phyloP scores from a whole-genome alignment of 2,113 vertebrate species.

The Rhinichthys klamathensis region DNA sequence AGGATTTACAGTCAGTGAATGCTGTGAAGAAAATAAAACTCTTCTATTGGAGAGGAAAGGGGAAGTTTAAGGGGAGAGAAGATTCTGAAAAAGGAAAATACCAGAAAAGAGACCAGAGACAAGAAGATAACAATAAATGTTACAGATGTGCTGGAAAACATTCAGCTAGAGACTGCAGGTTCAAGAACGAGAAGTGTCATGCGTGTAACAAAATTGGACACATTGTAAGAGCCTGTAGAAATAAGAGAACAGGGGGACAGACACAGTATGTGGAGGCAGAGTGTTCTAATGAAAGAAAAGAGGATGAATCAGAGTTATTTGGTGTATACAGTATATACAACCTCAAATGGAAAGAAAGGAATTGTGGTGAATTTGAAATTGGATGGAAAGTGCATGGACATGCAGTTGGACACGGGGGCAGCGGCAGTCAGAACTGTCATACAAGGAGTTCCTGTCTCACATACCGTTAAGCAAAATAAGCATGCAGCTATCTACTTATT shows the following conservation, averaged over 20 bases:
- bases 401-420: slow-evolving; percentile 45
- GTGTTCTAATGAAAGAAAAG: not conserved
- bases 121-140: too few relatives aligned
- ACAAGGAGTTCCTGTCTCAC: slow-evolving; percentile 19
- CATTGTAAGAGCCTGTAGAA: slow-evolving; percentile 12
- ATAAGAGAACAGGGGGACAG: not conserved
- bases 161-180: too few relatives aligned
- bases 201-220: slow-evolving; percentile 36
- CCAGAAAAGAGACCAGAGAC: too few relatives aligned
- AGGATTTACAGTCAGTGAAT: too few relatives aligned
- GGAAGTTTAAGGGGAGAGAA: too few relatives aligned
- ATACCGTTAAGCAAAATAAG: not conserved
- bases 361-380: slow-evolving; percentile 28
- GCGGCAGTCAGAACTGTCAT: slow-evolving; percentile 30
- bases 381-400: slow-evolving; percentile 3
- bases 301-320: slow-evolving; percentile 5
- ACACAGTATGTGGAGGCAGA: not conserved
- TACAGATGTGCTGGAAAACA: too few relatives aligned
- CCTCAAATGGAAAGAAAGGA: not conserved
- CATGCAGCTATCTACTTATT: slow-evolving; percentile 18
- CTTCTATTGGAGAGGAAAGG: too few relatives aligned
- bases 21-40: too few relatives aligned
- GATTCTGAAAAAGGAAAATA: too few relatives aligned
- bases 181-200: not conserved
- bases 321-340: slow-evolving; percentile 33